Evolutionary conservation across 1,140 invertebrate species (phyloP), one percentile per base, ranked within the genome.

Genomic region (Portunus trituberculatus): DNA sequence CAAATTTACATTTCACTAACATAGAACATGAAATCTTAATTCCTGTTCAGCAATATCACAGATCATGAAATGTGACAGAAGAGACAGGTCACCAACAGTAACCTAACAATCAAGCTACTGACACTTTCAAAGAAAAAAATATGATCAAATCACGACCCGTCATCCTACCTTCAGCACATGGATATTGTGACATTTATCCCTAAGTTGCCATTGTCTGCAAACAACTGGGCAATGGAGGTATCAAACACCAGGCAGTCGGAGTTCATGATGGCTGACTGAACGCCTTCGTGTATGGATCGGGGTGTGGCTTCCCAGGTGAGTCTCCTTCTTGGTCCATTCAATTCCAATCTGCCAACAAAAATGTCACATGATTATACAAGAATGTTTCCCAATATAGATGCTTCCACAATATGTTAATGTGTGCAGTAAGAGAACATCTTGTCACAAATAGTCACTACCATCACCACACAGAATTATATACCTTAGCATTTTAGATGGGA

Each of bases 101-200:
- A 1, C 67, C 25, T 76, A n/a, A 7, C 67, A n/a, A 76, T 76
- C 16, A 76, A 7, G 25, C 12, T 12, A n/a, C 67, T 76, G 67
- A 76, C 20, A 76, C 20, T n/a, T 25, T 7, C 20, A 7, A 7
- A 76, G 20, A 7, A 76, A 76, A n/a, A 76, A 20, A n/a, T 76
- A 8, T 76, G 12, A 39, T 39, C 39, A 39, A 20, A 59, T 59
- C 52, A 59, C 2, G 12, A 59, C 8, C 52, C 8, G 1, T 76
- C 20, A n/a, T 59, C 94, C 32, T 92, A 95, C 94, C 90, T 95
- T 96, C 92, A 96, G 88, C 96, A 96, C 98, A 98, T 98, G 95
- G 98, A 99, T 97, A 99, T 99, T 96, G 99, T 99, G 96, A 99
- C 99, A 97, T 99, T 99, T 96, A 99, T 99, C 96, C 99, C 99